These are phyloP conservation scores for Cacatua alba DNA, from an alignment of 2,113 vertebrate genomes.

Conservation along the genomic window DNA sequence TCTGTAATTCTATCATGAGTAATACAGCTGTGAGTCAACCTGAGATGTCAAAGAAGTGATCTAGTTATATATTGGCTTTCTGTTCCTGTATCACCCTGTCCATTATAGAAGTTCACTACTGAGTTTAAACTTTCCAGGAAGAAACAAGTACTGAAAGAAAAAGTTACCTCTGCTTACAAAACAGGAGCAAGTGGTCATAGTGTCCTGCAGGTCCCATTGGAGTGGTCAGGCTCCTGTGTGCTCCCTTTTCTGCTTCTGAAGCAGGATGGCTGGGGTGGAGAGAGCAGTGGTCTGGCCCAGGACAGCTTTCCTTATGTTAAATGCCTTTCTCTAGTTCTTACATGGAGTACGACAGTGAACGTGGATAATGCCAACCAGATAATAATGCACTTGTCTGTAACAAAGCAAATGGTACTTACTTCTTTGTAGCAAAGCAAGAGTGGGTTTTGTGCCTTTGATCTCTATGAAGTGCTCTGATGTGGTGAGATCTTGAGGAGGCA, in stretches of 20 bases:
- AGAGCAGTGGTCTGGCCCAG: rapidly evolving
- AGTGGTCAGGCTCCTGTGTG: rapidly evolving
- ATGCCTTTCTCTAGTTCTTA: background rate
- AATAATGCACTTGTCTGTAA: background rate
- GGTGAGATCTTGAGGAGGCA: background rate
- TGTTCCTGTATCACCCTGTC: background rate
- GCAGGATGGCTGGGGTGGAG: background rate
- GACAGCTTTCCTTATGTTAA: background rate
- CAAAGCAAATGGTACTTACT: background rate
- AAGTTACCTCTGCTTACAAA: background rate
- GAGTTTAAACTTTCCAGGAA: background rate
- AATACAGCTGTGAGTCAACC: background rate
- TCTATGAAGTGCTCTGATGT: background rate
- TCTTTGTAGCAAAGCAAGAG: background rate
- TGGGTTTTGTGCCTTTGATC: slow-evolving; percentile 24
- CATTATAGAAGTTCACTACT: background rate
- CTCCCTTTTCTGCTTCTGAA: background rate
- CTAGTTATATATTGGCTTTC: background rate
- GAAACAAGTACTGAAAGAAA: background rate
- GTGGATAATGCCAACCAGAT: background rate
- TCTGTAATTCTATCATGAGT: background rate
- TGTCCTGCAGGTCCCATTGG: background rate
- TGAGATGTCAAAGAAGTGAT: background rate
- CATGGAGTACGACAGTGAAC: background rate
- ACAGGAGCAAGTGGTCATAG: background rate